Evolutionary conservation across 1,140 invertebrate species (phyloP).

Genomic region (Drosophila neocordata): DNA sequence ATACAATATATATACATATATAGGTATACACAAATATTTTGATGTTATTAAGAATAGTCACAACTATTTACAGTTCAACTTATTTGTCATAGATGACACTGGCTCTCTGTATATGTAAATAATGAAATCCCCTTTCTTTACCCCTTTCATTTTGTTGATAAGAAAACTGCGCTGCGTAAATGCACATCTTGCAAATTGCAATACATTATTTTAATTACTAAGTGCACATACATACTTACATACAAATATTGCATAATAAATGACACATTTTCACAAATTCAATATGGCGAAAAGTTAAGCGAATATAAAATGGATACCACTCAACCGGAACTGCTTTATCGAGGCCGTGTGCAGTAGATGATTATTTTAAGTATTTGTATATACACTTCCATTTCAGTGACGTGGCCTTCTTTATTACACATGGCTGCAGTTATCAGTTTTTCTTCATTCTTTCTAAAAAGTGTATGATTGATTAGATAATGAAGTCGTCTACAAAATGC

Average conservation of each 20-base stretch:
- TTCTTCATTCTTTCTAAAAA: neutral
- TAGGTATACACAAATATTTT: constrained; percentile 3
- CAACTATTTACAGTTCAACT: neutral
- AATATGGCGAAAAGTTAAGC: constrained; percentile 47
- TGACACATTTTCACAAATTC: constrained; percentile 23
- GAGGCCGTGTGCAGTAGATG: constrained; percentile 55
- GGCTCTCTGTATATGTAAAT: too few species aligned
- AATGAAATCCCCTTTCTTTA: too few species aligned
- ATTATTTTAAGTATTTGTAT: constrained; percentile 21
- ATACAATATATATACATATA: constrained; percentile 21
- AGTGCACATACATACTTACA: neutral
- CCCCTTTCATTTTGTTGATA: constrained; percentile 18
- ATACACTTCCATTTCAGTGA: constrained; percentile 23
- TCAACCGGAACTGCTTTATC: constrained; percentile 36
- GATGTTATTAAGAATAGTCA: neutral
- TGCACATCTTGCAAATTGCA: constrained; percentile 19
- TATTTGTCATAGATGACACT: constrained; percentile 1
- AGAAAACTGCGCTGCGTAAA: constrained; percentile 40
- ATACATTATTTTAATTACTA: constrained; percentile 23
- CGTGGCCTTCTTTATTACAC: constrained; percentile 22
- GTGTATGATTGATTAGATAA: constrained; percentile 50
- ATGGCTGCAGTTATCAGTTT: constrained; percentile 29
- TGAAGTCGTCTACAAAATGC: neutral
- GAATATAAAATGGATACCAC: constrained; percentile 18
- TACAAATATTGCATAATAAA: constrained; percentile 1